These are phyloP conservation scores for Sinodicranocentrus sp. DNA, from an alignment of 2,888 invertebrate species.

Conservation along the genomic window DNA sequence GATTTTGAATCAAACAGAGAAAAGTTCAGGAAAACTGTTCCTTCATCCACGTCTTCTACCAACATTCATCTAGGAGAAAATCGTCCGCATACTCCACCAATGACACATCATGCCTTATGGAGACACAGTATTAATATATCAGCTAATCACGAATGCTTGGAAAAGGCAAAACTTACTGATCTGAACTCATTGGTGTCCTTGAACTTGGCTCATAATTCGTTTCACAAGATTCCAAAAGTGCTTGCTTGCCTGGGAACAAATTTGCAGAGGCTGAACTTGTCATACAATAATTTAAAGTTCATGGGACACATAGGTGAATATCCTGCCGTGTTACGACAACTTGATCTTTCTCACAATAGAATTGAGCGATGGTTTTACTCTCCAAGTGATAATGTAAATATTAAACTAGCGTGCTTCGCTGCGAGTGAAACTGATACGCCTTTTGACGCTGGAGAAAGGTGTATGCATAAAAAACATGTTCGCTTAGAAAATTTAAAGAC, in stretches of 20 bases:
- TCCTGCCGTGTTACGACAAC: constrained; percentile 91
- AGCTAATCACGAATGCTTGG: constrained; percentile 70
- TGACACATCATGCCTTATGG: constrained; percentile 74
- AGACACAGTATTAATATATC: constrained; percentile 72
- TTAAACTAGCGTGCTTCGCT: constrained; percentile 77
- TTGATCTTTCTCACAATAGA: constrained; percentile 95
- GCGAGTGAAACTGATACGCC: constrained; percentile 85
- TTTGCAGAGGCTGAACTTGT: constrained; percentile 92
- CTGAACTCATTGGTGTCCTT: constrained; percentile 78
- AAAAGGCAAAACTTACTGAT: constrained; percentile 61
- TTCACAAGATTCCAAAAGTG: constrained; percentile 91
- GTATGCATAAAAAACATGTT: constrained; percentile 90
- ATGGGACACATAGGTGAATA: constrained; percentile 95
- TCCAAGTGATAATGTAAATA: constrained; percentile 62
- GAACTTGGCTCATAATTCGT: constrained; percentile 94
- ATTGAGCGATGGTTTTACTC: constrained; percentile 87
- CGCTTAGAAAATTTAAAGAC: constrained; percentile 90
- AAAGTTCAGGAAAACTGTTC: constrained; percentile 56
- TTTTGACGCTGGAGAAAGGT: constrained; percentile 79
- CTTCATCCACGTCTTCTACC: constrained; percentile 21
- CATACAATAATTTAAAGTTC: constrained; percentile 85
- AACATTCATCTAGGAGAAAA: constrained; percentile 28
- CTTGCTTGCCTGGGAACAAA: constrained; percentile 94
- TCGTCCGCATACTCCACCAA: constrained; percentile 63
- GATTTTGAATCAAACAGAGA: constrained; percentile 74